Evolutionary conservation across 2,888 invertebrate genomes (phyloP).

Genomic region (Sinotaia quadrata): DNA sequence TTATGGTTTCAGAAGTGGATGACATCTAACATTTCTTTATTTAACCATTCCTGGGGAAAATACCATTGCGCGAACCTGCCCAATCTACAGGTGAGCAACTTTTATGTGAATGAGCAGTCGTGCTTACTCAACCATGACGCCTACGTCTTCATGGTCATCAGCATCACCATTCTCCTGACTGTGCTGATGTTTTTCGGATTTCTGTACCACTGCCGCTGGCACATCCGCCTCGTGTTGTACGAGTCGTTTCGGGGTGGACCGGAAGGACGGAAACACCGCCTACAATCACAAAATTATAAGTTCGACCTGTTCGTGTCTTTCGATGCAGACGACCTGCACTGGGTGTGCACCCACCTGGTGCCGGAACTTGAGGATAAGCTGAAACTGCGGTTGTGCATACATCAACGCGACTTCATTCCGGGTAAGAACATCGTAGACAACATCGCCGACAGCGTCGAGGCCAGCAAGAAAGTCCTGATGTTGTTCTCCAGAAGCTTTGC

Average conservation of each 20-base stretch:
- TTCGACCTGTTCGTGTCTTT: conserved; percentile 83
- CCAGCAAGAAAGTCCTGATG: conserved; percentile 78
- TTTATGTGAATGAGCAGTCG: background rate
- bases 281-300: conserved; percentile 52
- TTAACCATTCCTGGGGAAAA: background rate
- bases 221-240: conserved; percentile 59
- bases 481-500: conserved; percentile 76
- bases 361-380: conserved; percentile 77
- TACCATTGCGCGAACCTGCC: background rate
- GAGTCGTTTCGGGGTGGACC: conserved; percentile 74
- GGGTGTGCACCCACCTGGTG: conserved; percentile 79
- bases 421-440: conserved; percentile 81
- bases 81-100: background rate
- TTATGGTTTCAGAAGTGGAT: conserved; percentile 9
- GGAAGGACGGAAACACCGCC: background rate
- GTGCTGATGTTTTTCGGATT: background rate
- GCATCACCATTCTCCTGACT: background rate
- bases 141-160: background rate
- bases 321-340: conserved; percentile 78
- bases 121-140: background rate
- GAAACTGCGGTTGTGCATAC: conserved; percentile 75
- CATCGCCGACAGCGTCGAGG: conserved; percentile 81
- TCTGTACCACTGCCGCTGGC: conserved; percentile 16
- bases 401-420: conserved; percentile 82
- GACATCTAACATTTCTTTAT: background rate